Conservation (phyloP, 2,888 invertebrate genomes). For the Amaurobius ferox region DNA sequence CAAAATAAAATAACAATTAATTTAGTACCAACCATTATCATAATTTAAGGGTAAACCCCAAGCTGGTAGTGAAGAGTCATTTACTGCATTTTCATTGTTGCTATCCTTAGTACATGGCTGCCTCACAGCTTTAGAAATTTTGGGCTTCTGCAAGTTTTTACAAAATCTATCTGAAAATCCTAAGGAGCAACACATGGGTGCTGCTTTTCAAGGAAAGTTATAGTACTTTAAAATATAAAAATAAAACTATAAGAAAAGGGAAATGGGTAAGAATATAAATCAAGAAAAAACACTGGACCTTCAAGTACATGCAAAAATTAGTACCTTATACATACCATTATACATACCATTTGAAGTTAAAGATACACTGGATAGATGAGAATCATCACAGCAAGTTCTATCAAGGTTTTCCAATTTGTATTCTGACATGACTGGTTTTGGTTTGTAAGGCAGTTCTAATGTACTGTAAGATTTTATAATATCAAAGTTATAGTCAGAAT, state of each 20-base stretch:
- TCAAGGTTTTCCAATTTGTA: slow-evolving; percentile 45
- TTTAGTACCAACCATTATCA: slow-evolving; percentile 11
- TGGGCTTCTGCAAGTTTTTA: neutral
- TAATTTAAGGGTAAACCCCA: slow-evolving; percentile 7
- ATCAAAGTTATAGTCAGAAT: neutral
- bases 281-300: too few species aligned
- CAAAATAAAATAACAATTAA: too few species aligned
- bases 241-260: neutral
- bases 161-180: neutral
- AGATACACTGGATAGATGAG: slow-evolving; percentile 5
- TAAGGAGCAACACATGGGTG: neutral
- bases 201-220: neutral
- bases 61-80: slow-evolving; percentile 31
- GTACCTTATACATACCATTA: neutral
- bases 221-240: neutral
- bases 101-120: neutral
- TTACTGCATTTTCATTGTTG: neutral
- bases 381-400: slow-evolving; percentile 18
- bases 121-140: neutral
- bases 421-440: slow-evolving; percentile 32
- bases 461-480: slow-evolving; percentile 38
- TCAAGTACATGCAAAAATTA: too few species aligned
- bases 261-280: too few species aligned
- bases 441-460: slow-evolving; percentile 71
- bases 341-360: slow-evolving; percentile 48